Evolutionary conservation across 2,888 invertebrate genomes (phyloP).

Genomic region (Nephrotoma flavescens): DNA sequence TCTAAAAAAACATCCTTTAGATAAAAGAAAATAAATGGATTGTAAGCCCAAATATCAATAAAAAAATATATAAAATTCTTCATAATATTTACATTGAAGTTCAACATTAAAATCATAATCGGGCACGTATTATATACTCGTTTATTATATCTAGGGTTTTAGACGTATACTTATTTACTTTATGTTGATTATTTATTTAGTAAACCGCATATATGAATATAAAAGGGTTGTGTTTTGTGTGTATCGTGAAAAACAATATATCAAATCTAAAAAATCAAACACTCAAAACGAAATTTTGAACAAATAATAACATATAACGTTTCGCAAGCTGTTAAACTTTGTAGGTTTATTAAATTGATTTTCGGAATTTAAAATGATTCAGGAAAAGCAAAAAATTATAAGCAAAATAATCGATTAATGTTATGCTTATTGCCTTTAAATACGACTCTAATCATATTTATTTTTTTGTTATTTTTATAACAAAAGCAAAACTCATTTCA

Average conservation of each 20-base stretch:
- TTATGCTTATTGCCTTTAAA: neutral
- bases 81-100: neutral
- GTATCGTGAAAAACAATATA: neutral
- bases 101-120: neutral
- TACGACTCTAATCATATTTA: neutral
- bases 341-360: neutral
- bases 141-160: neutral
- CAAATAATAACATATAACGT: neutral
- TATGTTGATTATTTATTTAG: neutral
- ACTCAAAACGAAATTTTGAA: neutral
- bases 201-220: neutral
- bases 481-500: neutral
- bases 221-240: neutral
- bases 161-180: neutral
- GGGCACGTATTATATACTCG: neutral
- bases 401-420: neutral
- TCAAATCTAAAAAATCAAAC: neutral
- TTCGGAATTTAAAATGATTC: neutral
- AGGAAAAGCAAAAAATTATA: neutral
- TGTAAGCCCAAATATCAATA: neutral
- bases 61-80: neutral
- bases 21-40: neutral
- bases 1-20: too few species aligned
- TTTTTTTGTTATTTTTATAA: neutral
- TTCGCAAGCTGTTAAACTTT: neutral